Percentiles rank a stretch among this genome's conserved stretches.
Evolutionary conservation across 2,888 invertebrate species (phyloP).

Genomic region (Tyria jacobaeae): DNA sequence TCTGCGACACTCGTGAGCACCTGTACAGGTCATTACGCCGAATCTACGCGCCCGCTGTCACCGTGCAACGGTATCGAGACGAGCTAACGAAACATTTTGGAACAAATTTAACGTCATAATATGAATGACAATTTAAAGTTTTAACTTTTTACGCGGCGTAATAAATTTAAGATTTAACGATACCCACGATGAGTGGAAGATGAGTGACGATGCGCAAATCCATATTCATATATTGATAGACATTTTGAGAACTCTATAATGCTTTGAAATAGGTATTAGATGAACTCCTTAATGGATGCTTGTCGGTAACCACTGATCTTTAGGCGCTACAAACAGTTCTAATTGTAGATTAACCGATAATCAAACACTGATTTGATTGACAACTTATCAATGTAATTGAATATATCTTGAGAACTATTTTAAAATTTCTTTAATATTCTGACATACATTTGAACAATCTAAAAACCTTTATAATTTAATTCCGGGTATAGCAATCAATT

Average conservation of each 20-base stretch:
- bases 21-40: slow-evolving; percentile 66
- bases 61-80: slow-evolving; percentile 64
- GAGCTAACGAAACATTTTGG: slow-evolving; percentile 56
- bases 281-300: slow-evolving; percentile 42
- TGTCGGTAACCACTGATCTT: slow-evolving; percentile 41
- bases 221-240: slow-evolving; percentile 35
- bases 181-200: slow-evolving; percentile 22
- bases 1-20: slow-evolving; percentile 62
- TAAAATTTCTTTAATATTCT: slow-evolving; percentile 46
- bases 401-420: slow-evolving; percentile 55
- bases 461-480: slow-evolving; percentile 53
- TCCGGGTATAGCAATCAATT: slow-evolving; percentile 61
- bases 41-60: slow-evolving; percentile 33
- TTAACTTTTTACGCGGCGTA: slow-evolving; percentile 31
- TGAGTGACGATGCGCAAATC: slow-evolving; percentile 25
- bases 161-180: slow-evolving; percentile 22
- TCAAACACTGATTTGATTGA: slow-evolving; percentile 57
- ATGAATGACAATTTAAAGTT: slow-evolving; percentile 32
- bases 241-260: slow-evolving; percentile 43
- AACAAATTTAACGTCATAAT: slow-evolving; percentile 60
- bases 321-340: slow-evolving; percentile 34
- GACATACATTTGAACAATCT: slow-evolving; percentile 47
- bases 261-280: slow-evolving; percentile 32
- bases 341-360: slow-evolving; percentile 52
- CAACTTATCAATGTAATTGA: slow-evolving; percentile 52